Conservation (phyloP, 1,140 invertebrate species). For the Brachionus rubens region DNA sequence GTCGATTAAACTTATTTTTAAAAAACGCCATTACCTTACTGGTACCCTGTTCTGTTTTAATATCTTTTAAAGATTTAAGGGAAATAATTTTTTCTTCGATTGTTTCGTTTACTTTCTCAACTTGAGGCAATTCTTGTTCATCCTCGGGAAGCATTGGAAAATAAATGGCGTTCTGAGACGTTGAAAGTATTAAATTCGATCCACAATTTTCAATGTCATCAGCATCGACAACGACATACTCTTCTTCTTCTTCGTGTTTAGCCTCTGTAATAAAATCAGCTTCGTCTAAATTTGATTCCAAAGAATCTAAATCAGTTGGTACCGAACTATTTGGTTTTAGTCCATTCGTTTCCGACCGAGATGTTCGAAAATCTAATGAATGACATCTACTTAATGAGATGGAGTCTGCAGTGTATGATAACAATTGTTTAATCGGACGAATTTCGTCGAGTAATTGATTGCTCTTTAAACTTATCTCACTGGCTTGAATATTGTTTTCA, state of each 20-base stretch:
- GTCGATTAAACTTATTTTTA: neutral
- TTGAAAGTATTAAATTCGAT: slow-evolving; percentile 16
- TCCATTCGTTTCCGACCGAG: slow-evolving; percentile 1
- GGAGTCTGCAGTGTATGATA: neutral
- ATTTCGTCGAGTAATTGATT: neutral
- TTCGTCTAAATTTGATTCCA: neutral
- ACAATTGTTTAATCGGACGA: neutral
- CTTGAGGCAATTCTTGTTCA: neutral
- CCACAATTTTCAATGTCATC: slow-evolving; percentile 24
- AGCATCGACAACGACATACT: slow-evolving; percentile 31
- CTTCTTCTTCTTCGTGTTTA: slow-evolving; percentile 19
- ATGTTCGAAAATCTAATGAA: neutral
- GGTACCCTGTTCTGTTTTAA: neutral
- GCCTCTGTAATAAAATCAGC: neutral
- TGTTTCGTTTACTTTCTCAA: neutral
- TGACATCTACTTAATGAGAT: slow-evolving; percentile 15
- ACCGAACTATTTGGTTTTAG: slow-evolving; percentile 15
- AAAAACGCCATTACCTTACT: neutral
- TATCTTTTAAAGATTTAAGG: too few species aligned
- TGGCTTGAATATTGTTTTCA: neutral
- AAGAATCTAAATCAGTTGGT: slow-evolving; percentile 8
- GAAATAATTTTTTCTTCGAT: neutral
- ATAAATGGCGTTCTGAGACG: neutral
- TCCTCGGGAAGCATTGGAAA: slow-evolving; percentile 1
- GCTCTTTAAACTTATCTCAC: slow-evolving; percentile 22